These are phyloP conservation scores for Atherinomorus stipes DNA, from an alignment of 2,113 vertebrate species.

Conservation along the genomic window DNA sequence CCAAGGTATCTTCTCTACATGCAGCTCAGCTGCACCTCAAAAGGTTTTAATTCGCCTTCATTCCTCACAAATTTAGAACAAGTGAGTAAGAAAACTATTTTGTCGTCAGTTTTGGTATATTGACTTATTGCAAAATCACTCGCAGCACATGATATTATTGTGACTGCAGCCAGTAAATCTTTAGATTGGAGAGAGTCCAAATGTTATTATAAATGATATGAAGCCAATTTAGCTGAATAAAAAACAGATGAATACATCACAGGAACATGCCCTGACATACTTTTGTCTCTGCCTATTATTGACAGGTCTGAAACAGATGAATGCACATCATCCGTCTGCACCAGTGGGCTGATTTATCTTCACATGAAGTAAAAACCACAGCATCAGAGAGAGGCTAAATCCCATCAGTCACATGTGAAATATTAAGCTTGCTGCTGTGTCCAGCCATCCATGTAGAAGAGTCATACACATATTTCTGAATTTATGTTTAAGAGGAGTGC, in stretches of 20 bases:
- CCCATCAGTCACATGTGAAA: constrained; percentile 39
- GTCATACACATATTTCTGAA: neutral
- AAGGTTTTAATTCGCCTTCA: neutral
- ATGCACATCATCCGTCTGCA: constrained; percentile 61
- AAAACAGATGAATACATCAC: neutral
- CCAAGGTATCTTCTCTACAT: neutral
- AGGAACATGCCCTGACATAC: neutral
- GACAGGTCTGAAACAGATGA: constrained; percentile 50
- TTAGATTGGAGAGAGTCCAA: neutral
- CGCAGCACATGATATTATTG: constrained; percentile 5
- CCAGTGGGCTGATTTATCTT: constrained; percentile 34
- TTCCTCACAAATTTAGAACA: neutral
- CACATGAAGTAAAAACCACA: constrained; percentile 30
- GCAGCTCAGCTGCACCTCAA: neutral
- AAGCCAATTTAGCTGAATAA: neutral
- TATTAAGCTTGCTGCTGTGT: neutral
- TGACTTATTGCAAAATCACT: constrained; percentile 14
- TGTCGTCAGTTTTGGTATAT: constrained; percentile 12
- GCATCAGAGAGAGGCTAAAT: constrained; percentile 13
- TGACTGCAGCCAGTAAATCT: neutral
- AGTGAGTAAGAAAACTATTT: neutral
- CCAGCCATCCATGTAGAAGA: constrained; percentile 11
- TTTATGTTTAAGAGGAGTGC: neutral
- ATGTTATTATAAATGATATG: neutral
- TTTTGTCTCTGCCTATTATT: constrained; percentile 47